phyloP scores from a whole-genome alignment of 2,797 vertebrate genomes.

The Gouania willdenowi region DNA sequence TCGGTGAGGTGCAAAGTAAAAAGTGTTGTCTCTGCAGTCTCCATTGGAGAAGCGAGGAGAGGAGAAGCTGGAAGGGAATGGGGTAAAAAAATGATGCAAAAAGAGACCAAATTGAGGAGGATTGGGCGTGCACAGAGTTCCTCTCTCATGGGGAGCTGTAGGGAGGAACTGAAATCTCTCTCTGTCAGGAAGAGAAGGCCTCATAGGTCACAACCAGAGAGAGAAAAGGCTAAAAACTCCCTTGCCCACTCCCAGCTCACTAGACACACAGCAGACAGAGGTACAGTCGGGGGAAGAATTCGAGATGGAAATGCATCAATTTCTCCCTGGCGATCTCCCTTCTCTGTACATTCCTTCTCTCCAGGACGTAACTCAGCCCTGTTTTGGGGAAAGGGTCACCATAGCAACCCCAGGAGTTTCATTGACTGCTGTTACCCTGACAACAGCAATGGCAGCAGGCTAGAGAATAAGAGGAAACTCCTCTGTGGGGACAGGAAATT shows the following conservation, averaged over 20 bases:
- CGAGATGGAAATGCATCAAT: slow-evolving; percentile 16
- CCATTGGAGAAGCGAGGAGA: slow-evolving; percentile 55
- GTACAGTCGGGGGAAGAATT: slow-evolving; percentile 21
- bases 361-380: slow-evolving; percentile 56
- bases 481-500: slow-evolving; percentile 67
- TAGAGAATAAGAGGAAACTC: slow-evolving; percentile 65
- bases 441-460: slow-evolving; percentile 69
- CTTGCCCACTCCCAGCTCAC: slow-evolving; percentile 29
- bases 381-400: slow-evolving; percentile 72
- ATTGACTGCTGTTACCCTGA: slow-evolving; percentile 73
- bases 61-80: slow-evolving; percentile 34
- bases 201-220: slow-evolving; percentile 49
- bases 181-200: slow-evolving; percentile 58
- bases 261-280: slow-evolving; percentile 42
- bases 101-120: slow-evolving; percentile 20
- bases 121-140: slow-evolving; percentile 42
- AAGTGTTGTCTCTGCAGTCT: slow-evolving; percentile 74
- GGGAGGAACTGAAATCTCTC: slow-evolving; percentile 57
- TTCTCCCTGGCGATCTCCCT: slow-evolving; percentile 60
- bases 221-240: slow-evolving; percentile 38
- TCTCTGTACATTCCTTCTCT: slow-evolving; percentile 51
- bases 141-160: slow-evolving; percentile 52
- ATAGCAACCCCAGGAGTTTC: slow-evolving; percentile 72
- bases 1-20: slow-evolving; percentile 63
- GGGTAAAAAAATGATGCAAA: slow-evolving; percentile 38